Percentiles rank a stretch among this genome's conserved stretches.
These are phyloP conservation scores for Drosophila atripex DNA, from an alignment of 2,888 invertebrate genomes.

Conservation along the genomic window DNA sequence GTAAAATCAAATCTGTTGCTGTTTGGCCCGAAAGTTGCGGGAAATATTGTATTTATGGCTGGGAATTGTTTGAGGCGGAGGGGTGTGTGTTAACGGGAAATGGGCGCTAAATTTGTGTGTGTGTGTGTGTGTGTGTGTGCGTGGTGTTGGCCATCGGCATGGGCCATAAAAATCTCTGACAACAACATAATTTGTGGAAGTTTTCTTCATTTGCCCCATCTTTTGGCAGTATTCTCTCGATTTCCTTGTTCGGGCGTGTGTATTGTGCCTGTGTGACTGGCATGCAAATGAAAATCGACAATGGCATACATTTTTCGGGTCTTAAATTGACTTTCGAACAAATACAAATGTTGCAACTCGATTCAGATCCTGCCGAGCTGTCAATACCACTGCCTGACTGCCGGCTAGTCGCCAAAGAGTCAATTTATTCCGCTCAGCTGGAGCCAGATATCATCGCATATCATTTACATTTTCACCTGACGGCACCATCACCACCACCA, in stretches of 20 bases:
- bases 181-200: constrained; percentile 44
- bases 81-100: constrained; percentile 4
- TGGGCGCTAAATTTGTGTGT: constrained; percentile 42
- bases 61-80: not conserved
- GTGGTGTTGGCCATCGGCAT: not conserved
- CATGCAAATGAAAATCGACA: constrained; percentile 49
- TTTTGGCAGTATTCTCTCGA: not conserved
- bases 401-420: constrained; percentile 12
- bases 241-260: constrained; percentile 1
- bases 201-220: not conserved
- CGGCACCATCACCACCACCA: constrained; percentile 7
- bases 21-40: constrained; percentile 41
- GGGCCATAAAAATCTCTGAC: constrained; percentile 53
- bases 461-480: constrained; percentile 67
- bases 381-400: constrained; percentile 10
- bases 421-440: constrained; percentile 46
- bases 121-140: constrained; percentile 12
- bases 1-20: constrained; percentile 53
- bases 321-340: constrained; percentile 49
- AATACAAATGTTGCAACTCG: constrained; percentile 27
- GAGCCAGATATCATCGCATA: constrained; percentile 54
- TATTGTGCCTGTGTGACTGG: constrained; percentile 21
- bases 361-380: constrained; percentile 4
- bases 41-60: constrained; percentile 37
- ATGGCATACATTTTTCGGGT: constrained; percentile 31